These are phyloP conservation scores for Pristionchus maxplancki DNA, from an alignment of 2,888 invertebrate species.

Conservation along the genomic window DNA sequence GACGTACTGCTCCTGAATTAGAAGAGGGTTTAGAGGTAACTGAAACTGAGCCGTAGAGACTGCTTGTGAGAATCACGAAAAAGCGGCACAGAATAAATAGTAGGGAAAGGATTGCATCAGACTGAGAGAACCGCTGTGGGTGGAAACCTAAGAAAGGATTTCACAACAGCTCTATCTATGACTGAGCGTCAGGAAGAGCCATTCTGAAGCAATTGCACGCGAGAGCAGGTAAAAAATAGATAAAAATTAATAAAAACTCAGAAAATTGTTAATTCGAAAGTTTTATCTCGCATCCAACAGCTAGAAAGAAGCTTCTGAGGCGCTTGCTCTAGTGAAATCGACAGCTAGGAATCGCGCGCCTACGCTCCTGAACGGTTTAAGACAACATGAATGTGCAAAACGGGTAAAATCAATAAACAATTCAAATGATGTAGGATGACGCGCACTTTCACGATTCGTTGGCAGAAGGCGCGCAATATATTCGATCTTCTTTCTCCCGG, in stretches of 20 bases:
- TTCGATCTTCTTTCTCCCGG: not conserved
- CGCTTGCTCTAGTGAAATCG: not conserved
- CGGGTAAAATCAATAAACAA: not conserved
- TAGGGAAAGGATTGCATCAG: slow-evolving; percentile 22
- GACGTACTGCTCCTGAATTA: slow-evolving; percentile 25
- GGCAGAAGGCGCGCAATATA: slow-evolving; percentile 2
- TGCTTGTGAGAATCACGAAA: not conserved
- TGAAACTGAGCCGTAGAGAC: not conserved
- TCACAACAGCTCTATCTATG: not conserved
- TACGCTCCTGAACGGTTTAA: too few species aligned
- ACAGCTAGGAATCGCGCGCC: not conserved
- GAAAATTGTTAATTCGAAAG: not conserved
- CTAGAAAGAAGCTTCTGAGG: not conserved
- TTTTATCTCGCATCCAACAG: not conserved
- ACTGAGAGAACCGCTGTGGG: not conserved
- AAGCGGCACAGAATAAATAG: not conserved
- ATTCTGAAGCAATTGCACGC: not conserved
- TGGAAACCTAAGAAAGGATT: not conserved
- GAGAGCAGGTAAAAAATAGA: not conserved
- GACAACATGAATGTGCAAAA: not conserved
- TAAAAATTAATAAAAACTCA: not conserved
- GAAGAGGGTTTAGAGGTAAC: not conserved
- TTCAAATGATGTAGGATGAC: not conserved
- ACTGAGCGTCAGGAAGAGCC: not conserved
- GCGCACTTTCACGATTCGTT: not conserved